Base-by-base conservation (phyloP, 2,888 invertebrate genomes). In the Stictocephala bisonia region DNA sequence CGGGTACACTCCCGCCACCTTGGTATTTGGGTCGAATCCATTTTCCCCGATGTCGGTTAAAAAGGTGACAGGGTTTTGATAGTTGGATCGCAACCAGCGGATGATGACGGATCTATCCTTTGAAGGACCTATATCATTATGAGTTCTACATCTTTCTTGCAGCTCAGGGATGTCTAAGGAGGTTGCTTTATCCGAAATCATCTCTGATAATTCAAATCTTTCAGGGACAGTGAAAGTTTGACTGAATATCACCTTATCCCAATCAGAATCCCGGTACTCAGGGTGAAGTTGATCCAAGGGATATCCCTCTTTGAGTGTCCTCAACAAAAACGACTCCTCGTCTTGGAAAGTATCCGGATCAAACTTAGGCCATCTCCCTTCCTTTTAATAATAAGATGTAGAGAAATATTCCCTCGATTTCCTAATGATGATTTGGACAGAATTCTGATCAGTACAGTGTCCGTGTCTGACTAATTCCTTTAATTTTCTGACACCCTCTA, bases 371-470 rank as follows among this genome's bases (percentile, higher is more conserved):
- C 44, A 44, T 44, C 24, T 22, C 15, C 41, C 24, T 24, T 66
- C 66, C 11, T 41, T 1, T 1, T 40, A 1, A 15, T 66, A 66
- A 13, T 44, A 44, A 27, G 20, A 35, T 15, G 40, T 15, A 15
- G 20, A 7, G n/a, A 44, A 66, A 31, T 44, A 66, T 13, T 66
- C 66, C 18, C 27, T 66, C 66, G 41, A 66, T 44, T 66, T 66
- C 7, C 66, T 20, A 15, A 1, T 20, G 24, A 66, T 22, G 1
- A 44, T n/a, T n/a, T n/a, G n/a, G n/a, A n/a, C n/a, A n/a, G n/a
- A n/a, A n/a, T n/a, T n/a, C n/a, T n/a, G n/a, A n/a, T n/a, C n/a
- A n/a, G n/a, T n/a, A n/a, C n/a, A n/a, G n/a, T n/a, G n/a, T n/a
- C n/a, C n/a, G n/a, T n/a, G n/a, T n/a, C n/a, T n/a, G n/a, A n/a